Base-by-base conservation (phyloP, 2,888 invertebrate genomes). In the Chelonus formosanus region DNA sequence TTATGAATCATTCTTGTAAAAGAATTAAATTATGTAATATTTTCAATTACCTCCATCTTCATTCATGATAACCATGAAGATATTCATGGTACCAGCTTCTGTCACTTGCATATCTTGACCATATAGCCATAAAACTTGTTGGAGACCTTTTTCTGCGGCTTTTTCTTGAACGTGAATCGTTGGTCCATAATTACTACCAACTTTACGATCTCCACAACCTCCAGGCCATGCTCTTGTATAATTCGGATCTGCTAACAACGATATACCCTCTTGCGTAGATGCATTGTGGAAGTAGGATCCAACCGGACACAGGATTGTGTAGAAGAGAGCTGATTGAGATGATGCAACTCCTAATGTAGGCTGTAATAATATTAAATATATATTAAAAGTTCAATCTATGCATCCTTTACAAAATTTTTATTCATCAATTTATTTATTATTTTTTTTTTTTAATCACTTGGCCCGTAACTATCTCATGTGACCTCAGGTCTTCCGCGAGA, bases 31-130 rank as follows among this genome's bases (percentile, higher is more conserved):
- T 35, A 34, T 45, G 45, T 44, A 44, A 3, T 20, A 36, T 10
- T 43, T 7, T 50, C 2, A 48, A 59, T 57, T 85, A 96, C 96
- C 95, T 89, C 97, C 98, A 80, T 93, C 86, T 63, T 95, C 92
- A 80, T 98, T 94, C 71, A 92, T 88, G 85, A 91, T 92, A 77
- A 93, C 90, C 82, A 96, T 88, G 83, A 98, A 98, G 63, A 99
- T 90, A 83, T 99, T 99, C 99, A 99, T 99, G 8, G 98, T 95
- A 61, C 99, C 99, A 54, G 95, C 97, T 88, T 99, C 99, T 0
- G 99, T 98, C 35, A 99, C 82, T 82, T 96, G 90, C 80, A 97
- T 92, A 78, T 98, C 92, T 0, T 94, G 91, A 3, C 98, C 98
- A 80, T 93, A 97, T 48, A 99, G 86, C 99, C 99, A 99, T 63